Evolutionary conservation across 2,888 invertebrate species (phyloP), one percentile per base, ranked within the genome.

Genomic region (Pachydiplax longipennis): DNA sequence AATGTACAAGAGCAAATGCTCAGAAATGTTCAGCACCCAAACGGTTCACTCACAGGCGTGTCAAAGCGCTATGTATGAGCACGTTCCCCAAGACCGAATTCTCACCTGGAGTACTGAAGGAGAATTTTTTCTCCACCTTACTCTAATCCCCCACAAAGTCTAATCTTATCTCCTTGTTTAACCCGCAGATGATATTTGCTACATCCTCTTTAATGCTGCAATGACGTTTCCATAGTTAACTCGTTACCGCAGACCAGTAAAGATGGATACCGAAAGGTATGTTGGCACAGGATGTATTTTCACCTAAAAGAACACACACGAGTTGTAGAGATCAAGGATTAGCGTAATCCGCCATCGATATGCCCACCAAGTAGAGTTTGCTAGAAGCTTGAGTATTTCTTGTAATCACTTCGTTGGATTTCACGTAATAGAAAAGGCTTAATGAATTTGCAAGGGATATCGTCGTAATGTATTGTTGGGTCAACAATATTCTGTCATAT

Each of bases 251-350:
- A 65, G 35, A 73, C 40, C 87, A 37, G 65, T 65, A 61, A 87
- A 58, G 35, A 87, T 87, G 87, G 87, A 87, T n/a, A 65, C 65
- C 61, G 87, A 87, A 87, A 87, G 87, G 87, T 87, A 87, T 37
- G 87, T 65, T 53, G 53, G 53, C 53, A 53, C 53, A 18, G 53
- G 53, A 53, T 18, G 18, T 13, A 13, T 48, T 48, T 18, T 53
- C 53, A 53, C 53, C 15, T 18, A 53, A 18, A 53, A 53, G 53
- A 12, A 53, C 53, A 18, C 53, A 18, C 53, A 53, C 15, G 53
- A 48, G 53, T 18, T 18, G 53, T 18, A 53, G 53, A 53, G 18
- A 53, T 15, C 53, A 15, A 18, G 48, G 48, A 48, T 48, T 37
- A 37, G 44, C 44, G 4, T 44, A 44, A 44, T 10, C 44, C 44